Evolutionary conservation across 2,888 invertebrate species (phyloP).

Genomic region (Pseudanteris insignis): DNA sequence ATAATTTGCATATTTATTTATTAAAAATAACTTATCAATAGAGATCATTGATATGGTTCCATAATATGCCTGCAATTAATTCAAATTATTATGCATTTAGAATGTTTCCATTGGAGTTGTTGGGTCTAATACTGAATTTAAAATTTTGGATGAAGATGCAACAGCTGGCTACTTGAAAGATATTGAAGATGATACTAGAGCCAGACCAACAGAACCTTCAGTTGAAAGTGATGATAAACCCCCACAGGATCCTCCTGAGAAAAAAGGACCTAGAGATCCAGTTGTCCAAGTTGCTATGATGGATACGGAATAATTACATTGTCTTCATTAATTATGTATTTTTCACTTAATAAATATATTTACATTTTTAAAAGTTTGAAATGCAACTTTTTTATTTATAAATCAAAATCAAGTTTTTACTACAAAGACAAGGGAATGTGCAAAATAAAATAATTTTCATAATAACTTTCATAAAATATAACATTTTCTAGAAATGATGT

Average conservation of each 20-base stretch:
- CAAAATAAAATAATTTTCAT: no score
- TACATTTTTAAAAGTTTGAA: constrained; percentile 17
- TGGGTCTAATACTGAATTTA: constrained; percentile 83
- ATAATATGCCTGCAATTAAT: no score
- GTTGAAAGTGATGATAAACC: constrained; percentile 59
- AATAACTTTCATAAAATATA: no score
- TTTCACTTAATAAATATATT: constrained; percentile 35
- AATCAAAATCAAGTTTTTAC: no score
- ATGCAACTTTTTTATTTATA: no score
- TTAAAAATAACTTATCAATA: no score
- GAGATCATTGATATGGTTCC: no score
- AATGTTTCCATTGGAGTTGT: constrained; percentile 95
- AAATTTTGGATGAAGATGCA: constrained; percentile 81
- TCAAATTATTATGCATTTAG: no score
- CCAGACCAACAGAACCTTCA: constrained; percentile 55
- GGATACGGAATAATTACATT: constrained; percentile 60
- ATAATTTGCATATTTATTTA: constrained; percentile 8
- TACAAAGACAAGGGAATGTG: no score
- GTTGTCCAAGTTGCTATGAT: constrained; percentile 67
- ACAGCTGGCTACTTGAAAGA: constrained; percentile 71
- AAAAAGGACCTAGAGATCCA: constrained; percentile 67
- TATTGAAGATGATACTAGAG: constrained; percentile 71
- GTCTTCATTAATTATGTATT: constrained; percentile 14
- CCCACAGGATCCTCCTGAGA: constrained; percentile 63
- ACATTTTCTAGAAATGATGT: no score